Conservation (phyloP, 2,797 vertebrate species). For the Pterois miles region DNA sequence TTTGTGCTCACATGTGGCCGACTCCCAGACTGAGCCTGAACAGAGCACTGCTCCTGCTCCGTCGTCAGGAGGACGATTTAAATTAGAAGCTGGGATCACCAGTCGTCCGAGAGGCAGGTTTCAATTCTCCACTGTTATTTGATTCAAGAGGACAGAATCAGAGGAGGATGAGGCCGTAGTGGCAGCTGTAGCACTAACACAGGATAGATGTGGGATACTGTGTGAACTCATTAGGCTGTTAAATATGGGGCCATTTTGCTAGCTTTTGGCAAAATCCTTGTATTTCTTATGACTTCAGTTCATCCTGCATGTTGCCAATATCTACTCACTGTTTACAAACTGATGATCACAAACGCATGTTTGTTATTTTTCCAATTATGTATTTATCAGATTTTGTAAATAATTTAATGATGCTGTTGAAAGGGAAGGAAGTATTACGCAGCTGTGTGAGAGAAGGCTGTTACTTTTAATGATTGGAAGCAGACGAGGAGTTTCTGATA, state of each 20-base stretch:
- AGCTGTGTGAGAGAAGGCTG: background rate
- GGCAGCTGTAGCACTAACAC: conserved; percentile 57
- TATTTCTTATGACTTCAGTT: conserved; percentile 51
- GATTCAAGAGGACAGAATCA: background rate
- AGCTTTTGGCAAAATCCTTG: conserved; percentile 47
- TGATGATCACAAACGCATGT: conserved; percentile 74
- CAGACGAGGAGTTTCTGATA: conserved; percentile 59
- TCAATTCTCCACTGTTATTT: conserved; percentile 8
- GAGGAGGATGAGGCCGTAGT: conserved; percentile 21
- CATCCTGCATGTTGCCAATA: conserved; percentile 85
- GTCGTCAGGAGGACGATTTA: background rate
- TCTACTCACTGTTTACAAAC: conserved; percentile 78
- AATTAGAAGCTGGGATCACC: background rate
- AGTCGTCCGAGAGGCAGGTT: background rate
- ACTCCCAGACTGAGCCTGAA: conserved; percentile 12
- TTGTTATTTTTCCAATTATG: conserved; percentile 49
- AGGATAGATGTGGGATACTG: conserved; percentile 19
- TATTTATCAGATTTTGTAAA: conserved; percentile 72
- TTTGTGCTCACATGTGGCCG: conserved; percentile 23
- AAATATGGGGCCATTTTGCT: conserved; percentile 34
- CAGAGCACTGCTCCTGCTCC: background rate
- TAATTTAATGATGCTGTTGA: conserved; percentile 48
- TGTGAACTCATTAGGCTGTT: conserved; percentile 23
- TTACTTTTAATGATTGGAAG: conserved; percentile 22
- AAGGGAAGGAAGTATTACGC: conserved; percentile 17